A percentile compares a stretch with the other conserved stretches of the same genome.
These are phyloP conservation scores for Bombus pyrosoma DNA, from an alignment of 1,140 invertebrate genomes.

Conservation along the genomic window DNA sequence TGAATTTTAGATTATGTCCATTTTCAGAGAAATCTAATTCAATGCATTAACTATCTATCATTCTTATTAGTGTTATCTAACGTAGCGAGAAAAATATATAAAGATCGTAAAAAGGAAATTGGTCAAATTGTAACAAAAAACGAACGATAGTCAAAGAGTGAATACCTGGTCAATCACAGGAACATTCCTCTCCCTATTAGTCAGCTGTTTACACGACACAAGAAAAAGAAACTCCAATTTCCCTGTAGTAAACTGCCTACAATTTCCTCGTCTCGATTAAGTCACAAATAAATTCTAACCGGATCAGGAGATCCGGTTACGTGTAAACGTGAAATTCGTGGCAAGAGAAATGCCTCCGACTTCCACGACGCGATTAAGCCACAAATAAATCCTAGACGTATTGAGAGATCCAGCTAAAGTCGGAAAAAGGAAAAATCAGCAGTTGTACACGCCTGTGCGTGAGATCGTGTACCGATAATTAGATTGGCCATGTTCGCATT, in stretches of 20 bases:
- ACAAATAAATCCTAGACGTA: slow-evolving; percentile 31
- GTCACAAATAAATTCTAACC: slow-evolving; percentile 24
- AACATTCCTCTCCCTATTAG: slow-evolving; percentile 1
- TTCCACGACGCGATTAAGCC: slow-evolving; percentile 3
- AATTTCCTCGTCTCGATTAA: slow-evolving; percentile 30
- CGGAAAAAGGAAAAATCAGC: slow-evolving; percentile 5
- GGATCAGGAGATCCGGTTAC: slow-evolving; percentile 19
- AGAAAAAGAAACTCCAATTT: slow-evolving; percentile 26
- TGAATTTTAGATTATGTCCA: too few relatives aligned
- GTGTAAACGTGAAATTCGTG: slow-evolving; percentile 4
- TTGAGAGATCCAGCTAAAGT: slow-evolving; percentile 20
- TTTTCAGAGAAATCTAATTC: too few relatives aligned
- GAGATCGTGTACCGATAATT: slow-evolving; percentile 35
- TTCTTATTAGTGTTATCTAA: too few relatives aligned
- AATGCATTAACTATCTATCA: too few relatives aligned
- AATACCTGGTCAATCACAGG: not conserved
- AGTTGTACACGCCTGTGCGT: not conserved
- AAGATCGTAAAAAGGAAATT: not conserved
- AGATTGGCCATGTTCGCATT: slow-evolving; percentile 12
- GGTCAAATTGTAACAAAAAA: not conserved
- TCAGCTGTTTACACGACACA: not conserved
- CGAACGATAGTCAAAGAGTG: not conserved
- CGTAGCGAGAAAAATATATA: not conserved
- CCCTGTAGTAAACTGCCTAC: not conserved
- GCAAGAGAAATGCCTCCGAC: not conserved